phyloP scores from a whole-genome alignment of 2,888 invertebrate species.

The Nomada hirtipes region DNA sequence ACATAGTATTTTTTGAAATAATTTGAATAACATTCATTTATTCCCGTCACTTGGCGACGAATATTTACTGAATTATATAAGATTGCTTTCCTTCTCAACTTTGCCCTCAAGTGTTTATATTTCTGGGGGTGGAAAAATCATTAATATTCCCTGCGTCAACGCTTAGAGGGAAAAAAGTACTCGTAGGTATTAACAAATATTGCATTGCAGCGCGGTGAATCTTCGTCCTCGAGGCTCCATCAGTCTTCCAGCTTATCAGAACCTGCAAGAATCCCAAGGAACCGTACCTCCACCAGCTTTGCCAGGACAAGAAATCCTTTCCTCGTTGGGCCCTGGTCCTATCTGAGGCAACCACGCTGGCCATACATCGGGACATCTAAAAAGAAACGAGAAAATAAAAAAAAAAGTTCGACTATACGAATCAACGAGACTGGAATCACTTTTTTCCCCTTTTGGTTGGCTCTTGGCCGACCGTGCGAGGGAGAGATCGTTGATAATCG shows the following conservation, averaged over 20 bases:
- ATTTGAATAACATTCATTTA: no score
- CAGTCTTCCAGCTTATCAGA: constrained; percentile 19
- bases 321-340: neutral
- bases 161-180: no score
- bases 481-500: neutral
- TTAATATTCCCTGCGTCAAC: no score
- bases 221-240: neutral
- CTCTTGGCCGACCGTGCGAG: constrained; percentile 9
- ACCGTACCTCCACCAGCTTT: neutral
- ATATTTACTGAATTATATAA: no score
- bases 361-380: neutral
- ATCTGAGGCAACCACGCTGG: neutral
- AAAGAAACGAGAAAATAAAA: neutral
- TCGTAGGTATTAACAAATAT: no score
- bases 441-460: constrained; percentile 8
- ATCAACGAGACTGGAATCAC: neutral
- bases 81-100: no score
- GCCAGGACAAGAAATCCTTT: neutral
- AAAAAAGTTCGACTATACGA: neutral
- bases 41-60: no score
- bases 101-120: no score
- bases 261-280: neutral
- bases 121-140: no score
- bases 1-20: no score
- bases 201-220: neutral